Base-by-base conservation (phyloP, 2,797 vertebrate genomes). In the Cynodonichthys magdalenae region DNA sequence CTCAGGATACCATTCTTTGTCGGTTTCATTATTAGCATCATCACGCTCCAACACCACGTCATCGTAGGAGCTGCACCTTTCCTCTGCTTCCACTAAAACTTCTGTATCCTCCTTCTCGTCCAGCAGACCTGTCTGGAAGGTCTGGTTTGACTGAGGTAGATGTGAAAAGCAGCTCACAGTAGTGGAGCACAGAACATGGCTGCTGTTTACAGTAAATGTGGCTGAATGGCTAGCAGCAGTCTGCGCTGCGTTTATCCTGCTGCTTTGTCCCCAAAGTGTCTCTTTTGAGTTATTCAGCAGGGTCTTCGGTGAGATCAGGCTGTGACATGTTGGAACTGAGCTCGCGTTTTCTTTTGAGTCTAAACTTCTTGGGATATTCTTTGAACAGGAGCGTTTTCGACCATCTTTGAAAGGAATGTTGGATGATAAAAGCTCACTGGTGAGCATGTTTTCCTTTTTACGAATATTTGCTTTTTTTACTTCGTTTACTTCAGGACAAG, bases 101-200 rank as follows among this genome's bases (percentile, higher is more conserved):
- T 79, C 74, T 12, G 77, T 82, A 0, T 70, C 36, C 24, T 77
- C 81, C 53, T 93, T 94, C 28, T 93, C 90, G 28, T 90, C 90
- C 85, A 82, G 86, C 17, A 87, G 84, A 29, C 66, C 60, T 8
- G 82, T 89, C 49, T 93, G 90, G n/a, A 84, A 66, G 29, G 51
- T 69, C 52, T 80, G 87, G 61, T 79, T 83, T 11, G 19, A 64
- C 4, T 47, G 80, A 64, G 91, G 92, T 19, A 77, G 45, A 18
- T 78, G 62, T 59, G 85, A 91, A 19, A 94, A 63, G n/a, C 88
- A 86, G 68, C 87, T 78, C 57, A 96, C 20, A 11, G 92, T 94
- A 0, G 94, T 95, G 12, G 95, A 90, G 58, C 95, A 88, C 11
- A 95, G 90, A 63, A 95, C 82, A 17, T 94, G 82, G 24, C 77